Conservation (phyloP, 2,888 invertebrate species). For the Hybos culiciformis region DNA sequence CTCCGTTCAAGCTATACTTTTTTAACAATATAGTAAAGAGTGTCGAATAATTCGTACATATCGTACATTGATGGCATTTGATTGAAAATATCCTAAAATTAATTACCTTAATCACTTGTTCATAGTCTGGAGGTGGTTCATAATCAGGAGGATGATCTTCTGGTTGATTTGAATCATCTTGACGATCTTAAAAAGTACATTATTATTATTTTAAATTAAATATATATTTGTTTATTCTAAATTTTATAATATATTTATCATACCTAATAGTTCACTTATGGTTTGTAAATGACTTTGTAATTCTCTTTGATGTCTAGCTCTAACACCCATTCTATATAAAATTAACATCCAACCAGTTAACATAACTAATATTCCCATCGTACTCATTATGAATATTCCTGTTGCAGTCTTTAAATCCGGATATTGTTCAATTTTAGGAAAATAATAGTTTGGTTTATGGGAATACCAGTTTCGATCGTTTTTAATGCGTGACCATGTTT, state of each 20-base stretch:
- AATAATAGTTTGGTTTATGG: conserved; percentile 56
- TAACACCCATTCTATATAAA: conserved; percentile 47
- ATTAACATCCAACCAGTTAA: conserved; percentile 48
- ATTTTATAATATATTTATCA: conserved; percentile 1
- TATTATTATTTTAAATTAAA: conserved; percentile 27
- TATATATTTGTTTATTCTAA: background rate
- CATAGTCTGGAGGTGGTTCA: conserved; percentile 58
- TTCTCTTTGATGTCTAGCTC: conserved; percentile 47
- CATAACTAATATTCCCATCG: conserved; percentile 46
- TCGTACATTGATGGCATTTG: conserved; percentile 23
- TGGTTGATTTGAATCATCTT: conserved; percentile 28
- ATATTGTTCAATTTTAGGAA: conserved; percentile 52
- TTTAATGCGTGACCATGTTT: conserved; percentile 42
- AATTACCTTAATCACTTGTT: conserved; percentile 48
- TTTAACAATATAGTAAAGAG: too few species aligned
- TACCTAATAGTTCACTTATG: conserved; percentile 53
- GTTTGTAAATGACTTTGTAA: conserved; percentile 53
- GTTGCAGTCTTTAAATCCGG: conserved; percentile 52
- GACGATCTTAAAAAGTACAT: conserved; percentile 36
- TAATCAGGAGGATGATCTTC: conserved; percentile 49
- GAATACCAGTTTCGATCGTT: conserved; percentile 48
- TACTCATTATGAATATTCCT: conserved; percentile 48
- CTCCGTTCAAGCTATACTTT: too few species aligned
- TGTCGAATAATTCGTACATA: too few species aligned
- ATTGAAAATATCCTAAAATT: conserved; percentile 33